Evolutionary conservation across 2,113 vertebrate species (phyloP), one percentile per base, ranked within the genome.

Genomic region (Melanotaenia duboulayi): DNA sequence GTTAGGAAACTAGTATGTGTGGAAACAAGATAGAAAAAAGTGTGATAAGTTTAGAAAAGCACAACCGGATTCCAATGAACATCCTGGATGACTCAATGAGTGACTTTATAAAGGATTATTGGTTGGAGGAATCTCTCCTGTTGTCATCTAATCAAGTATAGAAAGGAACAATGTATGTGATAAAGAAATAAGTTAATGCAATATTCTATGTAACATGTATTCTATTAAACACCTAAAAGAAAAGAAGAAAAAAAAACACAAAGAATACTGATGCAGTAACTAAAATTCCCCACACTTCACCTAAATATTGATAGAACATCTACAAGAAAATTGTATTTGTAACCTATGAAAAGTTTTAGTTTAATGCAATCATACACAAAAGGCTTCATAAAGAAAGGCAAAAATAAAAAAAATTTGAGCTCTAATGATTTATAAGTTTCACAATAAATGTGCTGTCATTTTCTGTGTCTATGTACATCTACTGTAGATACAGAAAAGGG

Each of bases 401-500:
- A 46, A 46, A 19, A 9, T 1, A 9, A 46, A 46, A 17, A 16
- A 17, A 1, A 19, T 16, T 1, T 19, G 4, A 2, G 42, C 14
- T 44, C 11, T 12, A 3, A 14, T 17, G 35, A 40, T 44, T 44
- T 24, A 20, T 44, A 40, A n/a, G 19, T 39, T 52, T 19, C 22
- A 35, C 3, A 24, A 14, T 22, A 65, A 4, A 37, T 56, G 14
- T 65, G 1, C 56, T 66, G 55, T 68, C 10, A 67, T 37, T 48
- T 49, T 11, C 23, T 49, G 32, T 65, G 39, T 5, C 25, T 58
- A 39, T 46, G 20, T 76, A 16, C 39, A 62, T 61, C 58, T 71
- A 75, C 42, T 74, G 32, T 37, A 24, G 12, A 83, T 74, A 66
- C 1, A 74, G 59, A 77, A 59, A 75, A 71, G 61, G 17, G 74